These are phyloP conservation scores for Apotomis capreana DNA, from an alignment of 2,888 invertebrate species.

Conservation along the genomic window DNA sequence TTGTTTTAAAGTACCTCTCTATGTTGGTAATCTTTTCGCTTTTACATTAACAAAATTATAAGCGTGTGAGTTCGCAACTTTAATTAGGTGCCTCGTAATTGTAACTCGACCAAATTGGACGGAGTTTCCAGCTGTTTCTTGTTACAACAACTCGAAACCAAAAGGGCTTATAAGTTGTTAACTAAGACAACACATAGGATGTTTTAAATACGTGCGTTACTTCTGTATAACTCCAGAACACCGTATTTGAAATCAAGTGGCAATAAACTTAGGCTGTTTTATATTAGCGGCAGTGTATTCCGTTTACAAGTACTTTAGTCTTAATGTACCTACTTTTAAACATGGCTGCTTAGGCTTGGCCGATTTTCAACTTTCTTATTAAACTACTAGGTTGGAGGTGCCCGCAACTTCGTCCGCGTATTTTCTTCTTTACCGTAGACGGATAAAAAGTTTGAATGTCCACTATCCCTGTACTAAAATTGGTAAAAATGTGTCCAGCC, in stretches of 20 bases:
- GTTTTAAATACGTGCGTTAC: neutral
- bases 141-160: neutral
- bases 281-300: neutral
- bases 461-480: no score
- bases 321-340: neutral
- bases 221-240: neutral
- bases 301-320: neutral
- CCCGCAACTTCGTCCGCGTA: no score
- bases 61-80: neutral
- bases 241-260: neutral
- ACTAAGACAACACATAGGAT: neutral
- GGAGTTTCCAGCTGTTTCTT: neutral
- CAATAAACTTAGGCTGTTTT: neutral
- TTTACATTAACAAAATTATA: neutral
- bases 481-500: no score
- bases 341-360: neutral
- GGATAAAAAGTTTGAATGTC: no score
- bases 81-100: slow-evolving; percentile 9
- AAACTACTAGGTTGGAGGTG: neutral
- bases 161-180: neutral
- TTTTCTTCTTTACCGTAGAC: no score
- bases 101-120: neutral
- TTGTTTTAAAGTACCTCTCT: no score
- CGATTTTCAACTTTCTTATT: neutral
- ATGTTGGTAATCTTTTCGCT: neutral